phyloP scores from a whole-genome alignment of 2,888 invertebrate genomes.

The Stenoptilia bipunctidactyla region DNA sequence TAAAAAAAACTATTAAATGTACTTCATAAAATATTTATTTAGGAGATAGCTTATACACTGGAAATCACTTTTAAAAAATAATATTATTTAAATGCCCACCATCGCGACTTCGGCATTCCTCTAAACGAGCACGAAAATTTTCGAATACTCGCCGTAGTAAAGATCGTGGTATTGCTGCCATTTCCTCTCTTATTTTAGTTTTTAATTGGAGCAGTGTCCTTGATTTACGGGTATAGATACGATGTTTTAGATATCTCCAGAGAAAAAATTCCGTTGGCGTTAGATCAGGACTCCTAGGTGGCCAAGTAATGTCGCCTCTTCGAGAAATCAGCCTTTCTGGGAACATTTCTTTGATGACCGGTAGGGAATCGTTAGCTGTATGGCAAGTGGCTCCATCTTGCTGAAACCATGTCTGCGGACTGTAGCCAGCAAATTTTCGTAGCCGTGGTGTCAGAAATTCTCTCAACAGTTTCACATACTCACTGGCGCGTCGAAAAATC shows the following conservation, averaged over 20 bases:
- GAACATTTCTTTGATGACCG: no score
- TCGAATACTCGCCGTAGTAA: no score
- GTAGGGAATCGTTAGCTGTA: slow-evolving; percentile 12
- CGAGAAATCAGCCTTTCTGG: slow-evolving; percentile 5
- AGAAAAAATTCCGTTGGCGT: slow-evolving; percentile 6
- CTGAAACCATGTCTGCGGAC: no score
- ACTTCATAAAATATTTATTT: not conserved
- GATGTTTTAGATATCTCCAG: no score
- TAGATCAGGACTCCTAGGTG: slow-evolving; percentile 15
- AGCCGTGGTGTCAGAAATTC: no score
- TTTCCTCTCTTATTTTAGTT: slow-evolving; percentile 2
- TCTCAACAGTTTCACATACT: slow-evolving; percentile 14
- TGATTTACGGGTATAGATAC: no score
- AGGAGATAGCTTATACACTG: no score
- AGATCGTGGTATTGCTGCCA: slow-evolving; percentile 3
- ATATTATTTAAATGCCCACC: slow-evolving; percentile 4
- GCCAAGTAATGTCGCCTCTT: slow-evolving; percentile 16
- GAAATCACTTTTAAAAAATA: slow-evolving; percentile 6
- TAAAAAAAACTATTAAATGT: not conserved
- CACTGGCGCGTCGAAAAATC: no score
- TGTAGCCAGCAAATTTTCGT: no score
- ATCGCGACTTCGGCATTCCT: not conserved
- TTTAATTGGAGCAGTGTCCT: not conserved
- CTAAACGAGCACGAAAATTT: no score
- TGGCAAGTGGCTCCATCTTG: no score